Evolutionary conservation across 30 jellyfish, hydroid and myxozoan genomes (phyloP), one percentile per base, ranked within the genome.

Genomic region (Sanderia malayensis): DNA sequence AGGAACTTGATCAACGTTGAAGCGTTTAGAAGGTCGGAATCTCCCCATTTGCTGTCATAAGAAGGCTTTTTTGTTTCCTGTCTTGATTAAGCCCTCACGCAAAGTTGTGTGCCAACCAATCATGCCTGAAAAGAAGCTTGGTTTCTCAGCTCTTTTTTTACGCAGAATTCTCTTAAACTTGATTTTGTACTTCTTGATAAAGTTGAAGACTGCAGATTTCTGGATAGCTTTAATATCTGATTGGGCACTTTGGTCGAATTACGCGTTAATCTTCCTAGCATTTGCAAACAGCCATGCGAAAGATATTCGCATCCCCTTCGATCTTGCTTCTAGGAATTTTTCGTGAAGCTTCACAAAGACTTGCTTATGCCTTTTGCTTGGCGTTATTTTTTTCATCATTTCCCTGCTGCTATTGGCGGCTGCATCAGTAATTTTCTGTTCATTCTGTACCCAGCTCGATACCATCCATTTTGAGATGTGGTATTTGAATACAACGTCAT

Each of bases 1-100:
- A 17, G 82, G 82, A 23, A 70, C 74, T 31, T 70, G 82, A 25
- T 70, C 79, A 18, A 70, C 82, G 32, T 70, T 70, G 59, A 61
- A 23, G 28, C 49, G 58, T 25, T 21, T 26, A 10, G n/a, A 17
- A 11, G 74, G 28, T 23, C 58, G 58, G 28, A 31, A 4, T 19
- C 11, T 15, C 58, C 22, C 28, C 61, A 31, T 8, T 61, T 18
- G 28, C 28, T 61, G 58, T n/a, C 29, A 64, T 57, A 57, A 24
- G 55, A 41, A 41, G 55, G 68, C 6, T 57, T 57, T 57, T 8
- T 57, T 57, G 22, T 6, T 57, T 57, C 68, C 68, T 24, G 68
- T 57, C 79, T 67, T 67, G 45, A 67, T 67, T 67, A 67, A 25
- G 70, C 79, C 79, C 33, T 67, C 79, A 11, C 79, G 79, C 34